Percentiles rank a stretch among this genome's conserved stretches.
Conservation (phyloP, 2,113 vertebrate genomes). For the Nothoprocta perdicaria region DNA sequence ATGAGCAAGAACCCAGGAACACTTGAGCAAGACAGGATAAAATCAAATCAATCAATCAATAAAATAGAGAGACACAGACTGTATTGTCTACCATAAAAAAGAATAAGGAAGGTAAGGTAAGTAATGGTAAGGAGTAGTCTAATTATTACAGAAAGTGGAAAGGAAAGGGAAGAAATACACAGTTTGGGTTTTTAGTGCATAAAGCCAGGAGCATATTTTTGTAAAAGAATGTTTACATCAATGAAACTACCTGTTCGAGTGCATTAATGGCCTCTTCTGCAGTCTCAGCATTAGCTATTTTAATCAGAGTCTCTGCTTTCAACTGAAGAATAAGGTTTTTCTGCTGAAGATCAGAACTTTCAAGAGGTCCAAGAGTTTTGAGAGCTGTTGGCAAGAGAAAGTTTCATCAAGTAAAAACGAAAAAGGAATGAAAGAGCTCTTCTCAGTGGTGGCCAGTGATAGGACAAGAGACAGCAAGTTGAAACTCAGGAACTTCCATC, state of each 20-base stretch:
- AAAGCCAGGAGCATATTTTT: neutral
- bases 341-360: slow-evolving; percentile 44
- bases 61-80: neutral
- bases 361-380: slow-evolving; percentile 48
- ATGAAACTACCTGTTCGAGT: slow-evolving; percentile 84
- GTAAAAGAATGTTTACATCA: neutral
- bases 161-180: neutral
- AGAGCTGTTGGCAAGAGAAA: slow-evolving; percentile 70
- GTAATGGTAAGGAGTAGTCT: neutral
- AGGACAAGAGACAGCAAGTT: too few species aligned
- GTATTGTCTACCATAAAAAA: accelerated
- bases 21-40: neutral
- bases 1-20: neutral
- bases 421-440: neutral
- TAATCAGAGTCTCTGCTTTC: slow-evolving; percentile 84
- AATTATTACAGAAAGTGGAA: neutral
- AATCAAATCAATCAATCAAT: neutral
- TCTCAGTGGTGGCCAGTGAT: too few species aligned
- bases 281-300: slow-evolving; percentile 75
- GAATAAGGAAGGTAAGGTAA: too few species aligned
- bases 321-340: slow-evolving; percentile 79
- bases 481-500: too few species aligned
- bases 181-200: neutral
- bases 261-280: slow-evolving; percentile 84
- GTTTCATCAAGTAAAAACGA: neutral